phyloP scores from a whole-genome alignment of 1,140 invertebrate genomes.

The Polypedilum vanderplanki region DNA sequence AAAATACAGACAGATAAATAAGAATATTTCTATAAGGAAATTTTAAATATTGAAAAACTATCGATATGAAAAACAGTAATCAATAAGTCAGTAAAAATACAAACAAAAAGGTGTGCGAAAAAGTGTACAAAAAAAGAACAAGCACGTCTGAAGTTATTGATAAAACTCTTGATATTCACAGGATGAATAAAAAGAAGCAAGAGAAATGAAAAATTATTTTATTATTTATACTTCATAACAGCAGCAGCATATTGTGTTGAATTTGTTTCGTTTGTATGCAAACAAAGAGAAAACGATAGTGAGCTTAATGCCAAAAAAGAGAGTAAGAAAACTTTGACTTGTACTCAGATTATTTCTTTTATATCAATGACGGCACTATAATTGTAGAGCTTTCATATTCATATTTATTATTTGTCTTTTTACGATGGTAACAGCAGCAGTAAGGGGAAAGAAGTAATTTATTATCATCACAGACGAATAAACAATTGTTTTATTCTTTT shows the following conservation, averaged over 20 bases:
- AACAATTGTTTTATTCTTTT: not conserved
- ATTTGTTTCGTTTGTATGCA: too few relatives aligned
- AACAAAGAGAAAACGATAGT: too few relatives aligned
- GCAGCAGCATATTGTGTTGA: too few relatives aligned
- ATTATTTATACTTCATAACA: not conserved
- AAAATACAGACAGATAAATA: too few relatives aligned
- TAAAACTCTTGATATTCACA: not conserved
- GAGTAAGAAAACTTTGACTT: not conserved
- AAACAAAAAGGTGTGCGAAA: too few relatives aligned
- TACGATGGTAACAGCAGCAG: not conserved
- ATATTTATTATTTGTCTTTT: slow-evolving; percentile 1
- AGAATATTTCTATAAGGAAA: too few relatives aligned
- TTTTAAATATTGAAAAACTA: too few relatives aligned
- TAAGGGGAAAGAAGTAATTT: not conserved
- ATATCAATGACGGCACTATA: not conserved
- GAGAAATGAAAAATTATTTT: slow-evolving; percentile 4
- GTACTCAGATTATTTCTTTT: not conserved
- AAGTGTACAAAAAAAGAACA: too few relatives aligned
- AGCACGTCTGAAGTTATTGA: not conserved
- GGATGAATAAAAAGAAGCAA: not conserved
- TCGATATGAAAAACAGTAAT: too few relatives aligned
- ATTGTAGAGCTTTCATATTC: not conserved
- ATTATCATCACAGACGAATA: not conserved
- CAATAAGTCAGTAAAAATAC: too few relatives aligned
- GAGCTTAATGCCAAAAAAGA: too few relatives aligned